Percentiles rank a stretch among this genome's conserved stretches.
phyloP scores from a whole-genome alignment of 92 coral and sea anemone species.

The Porites cylindrica region DNA sequence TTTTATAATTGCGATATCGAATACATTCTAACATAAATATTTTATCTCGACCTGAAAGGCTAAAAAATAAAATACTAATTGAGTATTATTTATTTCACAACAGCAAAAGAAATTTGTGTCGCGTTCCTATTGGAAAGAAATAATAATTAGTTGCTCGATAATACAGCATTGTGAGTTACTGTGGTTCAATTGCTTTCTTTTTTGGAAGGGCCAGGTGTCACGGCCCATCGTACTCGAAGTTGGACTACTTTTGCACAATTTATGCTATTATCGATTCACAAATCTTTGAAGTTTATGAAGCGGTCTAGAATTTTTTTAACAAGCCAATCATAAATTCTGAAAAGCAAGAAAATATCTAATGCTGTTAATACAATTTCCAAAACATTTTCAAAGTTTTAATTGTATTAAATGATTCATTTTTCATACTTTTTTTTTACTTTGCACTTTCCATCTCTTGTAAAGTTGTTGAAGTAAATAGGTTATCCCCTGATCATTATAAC shows the following conservation, averaged over 20 bases:
- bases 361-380: conserved; percentile 21
- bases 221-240: neutral
- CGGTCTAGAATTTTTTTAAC: neutral
- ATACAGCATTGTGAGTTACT: conserved; percentile 48
- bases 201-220: conserved; percentile 59
- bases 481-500: conserved; percentile 28
- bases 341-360: conserved; percentile 4
- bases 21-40: conserved; percentile 73
- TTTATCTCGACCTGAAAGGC: conserved; percentile 75
- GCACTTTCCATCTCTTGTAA: conserved; percentile 24
- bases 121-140: conserved; percentile 42
- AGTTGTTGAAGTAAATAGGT: conserved; percentile 55
- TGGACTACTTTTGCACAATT: conserved; percentile 18
- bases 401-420: conserved; percentile 14
- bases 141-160: conserved; percentile 47
- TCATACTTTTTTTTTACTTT: conserved; percentile 30
- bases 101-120: conserved; percentile 54
- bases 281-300: conserved; percentile 26
- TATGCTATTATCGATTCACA: conserved; percentile 15
- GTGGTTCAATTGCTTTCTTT: conserved; percentile 52
- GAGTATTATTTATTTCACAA: conserved; percentile 72
- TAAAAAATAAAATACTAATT: conserved; percentile 84
- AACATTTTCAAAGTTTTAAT: conserved; percentile 31
- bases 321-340: conserved; percentile 22
- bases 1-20: conserved; percentile 74